Percentiles rank a stretch among this genome's conserved stretches.
These are phyloP conservation scores for Anguilla rostrata DNA, from an alignment of 2,113 vertebrate species.

Conservation along the genomic window DNA sequence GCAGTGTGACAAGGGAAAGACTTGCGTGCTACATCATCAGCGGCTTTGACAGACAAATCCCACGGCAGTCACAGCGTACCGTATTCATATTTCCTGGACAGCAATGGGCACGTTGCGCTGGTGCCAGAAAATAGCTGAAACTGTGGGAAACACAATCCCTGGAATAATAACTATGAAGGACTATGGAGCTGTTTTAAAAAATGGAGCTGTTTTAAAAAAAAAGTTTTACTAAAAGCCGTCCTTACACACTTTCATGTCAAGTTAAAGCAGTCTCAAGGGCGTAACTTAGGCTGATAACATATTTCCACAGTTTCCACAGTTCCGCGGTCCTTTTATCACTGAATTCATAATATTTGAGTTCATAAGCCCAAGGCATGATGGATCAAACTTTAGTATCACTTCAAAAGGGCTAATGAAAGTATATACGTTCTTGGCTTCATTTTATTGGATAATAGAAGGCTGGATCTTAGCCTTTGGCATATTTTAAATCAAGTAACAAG, in stretches of 20 bases:
- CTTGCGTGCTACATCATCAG: conserved; percentile 17
- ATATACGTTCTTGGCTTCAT: conserved; percentile 17
- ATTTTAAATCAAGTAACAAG: conserved; percentile 27
- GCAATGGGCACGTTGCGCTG: background rate
- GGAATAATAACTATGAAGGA: conserved; percentile 14
- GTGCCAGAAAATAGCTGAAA: background rate
- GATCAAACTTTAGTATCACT: conserved; percentile 28
- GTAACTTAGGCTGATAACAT: conserved; percentile 16
- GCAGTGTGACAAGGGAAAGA: conserved; percentile 45
- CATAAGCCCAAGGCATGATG: conserved; percentile 35
- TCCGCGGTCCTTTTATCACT: conserved; percentile 38
- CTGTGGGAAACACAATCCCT: background rate
- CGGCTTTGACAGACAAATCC: conserved; percentile 51
- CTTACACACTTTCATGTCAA: conserved; percentile 33
- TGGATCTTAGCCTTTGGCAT: conserved; percentile 31
- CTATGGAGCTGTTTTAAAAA: conserved; percentile 3
- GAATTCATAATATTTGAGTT: conserved; percentile 39
- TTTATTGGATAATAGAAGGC: conserved; percentile 28
- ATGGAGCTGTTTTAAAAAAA: conserved; percentile 17
- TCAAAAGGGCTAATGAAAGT: conserved; percentile 38
- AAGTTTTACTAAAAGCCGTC: conserved; percentile 23
- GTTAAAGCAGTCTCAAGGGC: conserved; percentile 31
- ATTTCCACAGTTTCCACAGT: conserved; percentile 28
- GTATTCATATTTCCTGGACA: conserved; percentile 32
- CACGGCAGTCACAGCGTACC: conserved; percentile 43